Conservation (phyloP, 2,888 invertebrate genomes). For the Latrodectus hesperus region DNA sequence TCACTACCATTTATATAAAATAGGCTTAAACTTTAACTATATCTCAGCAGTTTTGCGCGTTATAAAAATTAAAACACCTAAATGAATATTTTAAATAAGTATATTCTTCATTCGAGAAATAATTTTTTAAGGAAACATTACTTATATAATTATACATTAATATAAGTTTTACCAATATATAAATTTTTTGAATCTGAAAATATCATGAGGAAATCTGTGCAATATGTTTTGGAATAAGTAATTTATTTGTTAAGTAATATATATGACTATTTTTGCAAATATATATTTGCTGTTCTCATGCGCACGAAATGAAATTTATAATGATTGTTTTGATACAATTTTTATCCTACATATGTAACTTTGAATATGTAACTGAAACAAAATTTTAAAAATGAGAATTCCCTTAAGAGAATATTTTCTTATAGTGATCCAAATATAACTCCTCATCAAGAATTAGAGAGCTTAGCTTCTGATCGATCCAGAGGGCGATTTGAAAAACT, state of each 20-base stretch:
- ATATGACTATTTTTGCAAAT: too few relatives aligned
- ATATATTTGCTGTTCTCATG: too few relatives aligned
- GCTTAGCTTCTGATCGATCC: conserved; percentile 33
- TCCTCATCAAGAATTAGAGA: conserved; percentile 57
- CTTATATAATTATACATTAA: neutral
- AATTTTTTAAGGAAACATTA: neutral
- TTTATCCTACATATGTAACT: too few relatives aligned
- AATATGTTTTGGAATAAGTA: too few relatives aligned
- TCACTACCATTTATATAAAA: neutral
- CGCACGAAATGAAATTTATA: too few relatives aligned
- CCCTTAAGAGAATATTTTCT: neutral
- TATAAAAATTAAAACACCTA: neutral
- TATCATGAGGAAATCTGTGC: neutral
- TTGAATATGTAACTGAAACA: too few relatives aligned
- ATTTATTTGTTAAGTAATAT: too few relatives aligned
- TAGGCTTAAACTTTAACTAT: neutral
- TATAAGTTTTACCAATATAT: neutral
- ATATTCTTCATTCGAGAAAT: neutral
- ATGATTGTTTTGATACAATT: too few relatives aligned
- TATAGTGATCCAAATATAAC: conserved; percentile 63
- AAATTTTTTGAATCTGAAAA: neutral
- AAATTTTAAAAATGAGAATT: too few relatives aligned
- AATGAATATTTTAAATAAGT: too few relatives aligned
- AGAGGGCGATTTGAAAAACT: conserved; percentile 72
- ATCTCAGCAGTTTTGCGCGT: neutral